These are phyloP conservation scores for Nyctereutes procyonoides DNA, from an alignment of 2,113 vertebrate species.

Conservation along the genomic window DNA sequence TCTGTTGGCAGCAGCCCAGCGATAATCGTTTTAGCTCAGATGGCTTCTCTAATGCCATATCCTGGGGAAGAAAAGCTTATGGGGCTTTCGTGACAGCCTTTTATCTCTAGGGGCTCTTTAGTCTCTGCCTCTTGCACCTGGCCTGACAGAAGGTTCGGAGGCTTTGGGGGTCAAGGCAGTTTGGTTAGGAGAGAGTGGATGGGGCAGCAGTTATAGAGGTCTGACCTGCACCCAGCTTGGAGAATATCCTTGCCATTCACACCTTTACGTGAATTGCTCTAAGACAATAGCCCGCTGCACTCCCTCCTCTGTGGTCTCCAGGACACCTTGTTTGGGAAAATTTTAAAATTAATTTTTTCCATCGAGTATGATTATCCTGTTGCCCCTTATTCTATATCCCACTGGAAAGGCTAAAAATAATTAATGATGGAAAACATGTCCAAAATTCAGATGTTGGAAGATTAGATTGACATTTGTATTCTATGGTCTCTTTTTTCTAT, in stretches of 20 bases:
- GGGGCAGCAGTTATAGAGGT: neutral
- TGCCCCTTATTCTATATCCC: neutral
- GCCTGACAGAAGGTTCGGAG: neutral
- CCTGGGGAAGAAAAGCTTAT: neutral
- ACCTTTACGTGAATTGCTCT: neutral
- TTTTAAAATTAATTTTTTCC: neutral
- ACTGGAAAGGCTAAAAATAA: neutral
- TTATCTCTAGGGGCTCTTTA: neutral
- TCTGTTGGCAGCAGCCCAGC: constrained; percentile 39
- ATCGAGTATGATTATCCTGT: neutral
- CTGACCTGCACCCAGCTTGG: neutral
- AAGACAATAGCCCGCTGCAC: neutral
- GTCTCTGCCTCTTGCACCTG: neutral
- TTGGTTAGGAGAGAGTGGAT: neutral
- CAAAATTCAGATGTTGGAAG: neutral
- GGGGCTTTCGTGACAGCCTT: neutral
- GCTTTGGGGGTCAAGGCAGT: neutral
- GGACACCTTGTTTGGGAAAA: neutral
- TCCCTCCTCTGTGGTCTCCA: neutral
- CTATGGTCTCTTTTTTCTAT: neutral
- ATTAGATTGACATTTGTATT: neutral
- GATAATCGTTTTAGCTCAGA: constrained; percentile 32
- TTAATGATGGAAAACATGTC: neutral
- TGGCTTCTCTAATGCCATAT: neutral
- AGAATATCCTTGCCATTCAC: neutral